A percentile compares a stretch with the other conserved stretches of the same genome.
phyloP scores from a whole-genome alignment of 1,140 invertebrate genomes.

The Reticulitermes speratus region DNA sequence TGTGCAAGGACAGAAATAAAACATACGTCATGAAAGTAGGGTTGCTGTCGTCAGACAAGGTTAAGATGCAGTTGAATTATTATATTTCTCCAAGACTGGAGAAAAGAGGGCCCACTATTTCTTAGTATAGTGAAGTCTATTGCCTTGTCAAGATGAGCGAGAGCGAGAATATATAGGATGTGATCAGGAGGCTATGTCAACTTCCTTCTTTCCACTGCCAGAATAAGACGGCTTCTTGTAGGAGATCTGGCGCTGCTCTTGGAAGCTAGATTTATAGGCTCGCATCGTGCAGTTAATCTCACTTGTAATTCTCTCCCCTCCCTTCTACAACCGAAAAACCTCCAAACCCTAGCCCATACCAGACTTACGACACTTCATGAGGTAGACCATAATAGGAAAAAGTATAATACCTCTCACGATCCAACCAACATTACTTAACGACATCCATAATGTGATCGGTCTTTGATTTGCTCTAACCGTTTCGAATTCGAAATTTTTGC shows the following conservation, averaged over 20 bases:
- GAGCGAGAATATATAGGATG: background rate
- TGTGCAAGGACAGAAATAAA: background rate
- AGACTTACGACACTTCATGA: background rate
- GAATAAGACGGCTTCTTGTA: background rate
- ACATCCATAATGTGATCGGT: too few species aligned
- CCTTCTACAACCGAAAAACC: background rate
- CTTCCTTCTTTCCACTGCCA: background rate
- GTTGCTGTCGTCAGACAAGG: background rate
- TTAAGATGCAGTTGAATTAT: conserved; percentile 1
- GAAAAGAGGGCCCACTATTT: background rate
- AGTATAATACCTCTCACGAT: background rate
- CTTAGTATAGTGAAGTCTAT: background rate
- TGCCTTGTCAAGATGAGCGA: background rate
- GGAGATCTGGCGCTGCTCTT: background rate
- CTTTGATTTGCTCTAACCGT: too few species aligned
- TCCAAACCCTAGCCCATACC: background rate
- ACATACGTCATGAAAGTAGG: background rate
- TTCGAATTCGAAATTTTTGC: too few species aligned
- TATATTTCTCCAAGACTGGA: conserved; percentile 1
- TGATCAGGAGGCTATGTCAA: conserved; percentile 5
- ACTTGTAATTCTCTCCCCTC: background rate
- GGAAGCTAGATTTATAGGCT: conserved; percentile 15
- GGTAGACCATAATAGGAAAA: background rate
- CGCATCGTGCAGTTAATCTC: conserved; percentile 1
- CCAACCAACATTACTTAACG: background rate